Evolutionary conservation across 2,888 invertebrate species (phyloP).

Genomic region (Melangyna quadrimaculata): DNA sequence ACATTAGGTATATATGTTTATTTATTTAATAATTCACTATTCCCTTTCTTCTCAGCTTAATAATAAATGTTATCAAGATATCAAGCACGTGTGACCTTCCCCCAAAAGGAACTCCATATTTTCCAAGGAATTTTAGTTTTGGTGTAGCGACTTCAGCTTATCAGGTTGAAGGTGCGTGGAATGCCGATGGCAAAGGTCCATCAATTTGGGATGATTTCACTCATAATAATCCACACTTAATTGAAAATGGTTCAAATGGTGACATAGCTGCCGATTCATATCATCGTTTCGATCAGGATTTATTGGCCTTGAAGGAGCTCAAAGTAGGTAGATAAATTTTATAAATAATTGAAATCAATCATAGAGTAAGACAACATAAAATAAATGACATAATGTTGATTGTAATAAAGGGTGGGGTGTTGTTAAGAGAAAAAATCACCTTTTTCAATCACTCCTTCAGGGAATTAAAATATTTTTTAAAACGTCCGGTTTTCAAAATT

Average conservation of each 20-base stretch:
- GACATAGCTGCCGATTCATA: slow-evolving; percentile 85
- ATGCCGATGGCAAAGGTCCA: slow-evolving; percentile 80
- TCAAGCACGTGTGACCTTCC: not conserved
- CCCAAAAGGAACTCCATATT: not conserved
- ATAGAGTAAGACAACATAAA: no score
- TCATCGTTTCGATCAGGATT: slow-evolving; percentile 83
- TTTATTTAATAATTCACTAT: not conserved
- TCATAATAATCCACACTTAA: slow-evolving; percentile 77
- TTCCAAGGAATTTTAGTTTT: slow-evolving; percentile 12
- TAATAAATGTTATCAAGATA: not conserved
- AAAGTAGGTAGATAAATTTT: slow-evolving; percentile 70
- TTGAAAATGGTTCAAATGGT: slow-evolving; percentile 82
- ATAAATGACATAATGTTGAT: no score
- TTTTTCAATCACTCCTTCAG: no score
- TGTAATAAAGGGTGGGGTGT: no score
- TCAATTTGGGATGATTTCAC: slow-evolving; percentile 72
- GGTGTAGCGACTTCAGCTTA: slow-evolving; percentile 73
- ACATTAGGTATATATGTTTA: no score
- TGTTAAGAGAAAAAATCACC: no score
- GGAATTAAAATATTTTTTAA: no score
- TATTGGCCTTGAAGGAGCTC: slow-evolving; percentile 82
- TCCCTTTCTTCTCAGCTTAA: not conserved
- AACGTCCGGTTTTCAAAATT: no score
- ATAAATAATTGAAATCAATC: no score
- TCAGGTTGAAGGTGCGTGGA: slow-evolving; percentile 76